Percentiles rank a stretch among this genome's conserved stretches.
These are phyloP conservation scores for Loris lydekkerianus DNA, from an alignment of 2,797 vertebrate species.

Conservation along the genomic window DNA sequence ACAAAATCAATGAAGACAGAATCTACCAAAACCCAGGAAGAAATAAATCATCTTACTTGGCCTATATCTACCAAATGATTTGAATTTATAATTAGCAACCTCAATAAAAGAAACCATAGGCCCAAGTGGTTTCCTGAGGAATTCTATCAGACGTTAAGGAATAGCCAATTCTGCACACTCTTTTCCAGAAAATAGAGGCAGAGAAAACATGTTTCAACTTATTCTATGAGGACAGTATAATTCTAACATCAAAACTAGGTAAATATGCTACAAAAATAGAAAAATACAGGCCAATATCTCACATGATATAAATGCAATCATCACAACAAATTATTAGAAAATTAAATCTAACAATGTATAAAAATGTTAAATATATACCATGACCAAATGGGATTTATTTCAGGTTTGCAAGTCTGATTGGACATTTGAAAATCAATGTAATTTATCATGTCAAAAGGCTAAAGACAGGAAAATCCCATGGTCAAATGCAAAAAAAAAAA, in stretches of 20 bases:
- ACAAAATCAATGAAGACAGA: neutral
- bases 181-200: neutral
- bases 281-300: neutral
- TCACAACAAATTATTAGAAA: neutral
- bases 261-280: neutral
- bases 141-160: neutral
- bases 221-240: neutral
- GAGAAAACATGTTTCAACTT: neutral
- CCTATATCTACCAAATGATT: neutral
- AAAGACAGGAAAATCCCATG: neutral
- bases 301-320: neutral
- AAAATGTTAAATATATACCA: too few species aligned
- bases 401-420: too few species aligned
- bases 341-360: neutral
- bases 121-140: neutral
- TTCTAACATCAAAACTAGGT: neutral
- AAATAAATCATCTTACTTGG: neutral
- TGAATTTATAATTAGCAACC: neutral
- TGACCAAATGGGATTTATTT: neutral
- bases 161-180: neutral
- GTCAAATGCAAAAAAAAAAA: neutral
- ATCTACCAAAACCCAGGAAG: neutral
- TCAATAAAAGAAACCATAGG: neutral
- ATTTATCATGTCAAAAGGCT: neutral
- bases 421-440: too few species aligned